Percentiles rank a stretch among this genome's conserved stretches.
phyloP scores from a whole-genome alignment of 1,140 invertebrate genomes.

The Eueides isabella region DNA sequence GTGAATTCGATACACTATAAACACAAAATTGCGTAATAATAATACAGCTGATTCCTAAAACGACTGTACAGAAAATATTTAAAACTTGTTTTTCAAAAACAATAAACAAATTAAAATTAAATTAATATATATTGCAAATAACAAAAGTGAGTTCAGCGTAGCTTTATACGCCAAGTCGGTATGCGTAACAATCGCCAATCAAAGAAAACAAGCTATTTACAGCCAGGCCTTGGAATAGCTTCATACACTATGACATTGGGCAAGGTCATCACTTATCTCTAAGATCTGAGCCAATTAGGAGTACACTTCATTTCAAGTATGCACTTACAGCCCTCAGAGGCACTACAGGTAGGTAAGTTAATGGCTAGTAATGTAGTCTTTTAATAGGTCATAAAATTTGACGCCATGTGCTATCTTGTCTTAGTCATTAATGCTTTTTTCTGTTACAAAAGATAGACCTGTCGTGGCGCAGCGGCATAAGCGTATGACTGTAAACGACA shows the following conservation, averaged over 20 bases:
- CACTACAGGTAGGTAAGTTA: too few species aligned
- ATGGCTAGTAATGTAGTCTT: too few species aligned
- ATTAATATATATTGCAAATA: not conserved
- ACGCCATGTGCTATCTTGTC: too few species aligned
- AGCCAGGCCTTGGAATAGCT: constrained; percentile 54
- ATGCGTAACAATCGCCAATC: constrained; percentile 38
- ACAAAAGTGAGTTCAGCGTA: constrained; percentile 12
- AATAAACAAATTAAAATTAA: not conserved
- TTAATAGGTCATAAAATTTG: too few species aligned
- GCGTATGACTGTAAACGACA: too few species aligned
- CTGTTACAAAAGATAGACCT: too few species aligned
- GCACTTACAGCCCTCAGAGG: constrained; percentile 5
- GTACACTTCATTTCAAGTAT: constrained; percentile 23
- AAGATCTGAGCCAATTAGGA: constrained; percentile 20
- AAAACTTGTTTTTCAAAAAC: too few species aligned
- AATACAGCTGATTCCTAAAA: too few species aligned
- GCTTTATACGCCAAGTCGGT: constrained; percentile 29
- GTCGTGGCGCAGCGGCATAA: too few species aligned
- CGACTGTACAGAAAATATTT: too few species aligned
- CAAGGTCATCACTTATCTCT: constrained; percentile 46
- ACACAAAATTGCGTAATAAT: too few species aligned
- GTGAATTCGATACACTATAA: not conserved
- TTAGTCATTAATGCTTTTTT: too few species aligned
- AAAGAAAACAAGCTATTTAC: constrained; percentile 46
- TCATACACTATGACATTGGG: constrained; percentile 53